Conservation (phyloP, 2,888 invertebrate genomes). For the Himalopsyche japonica region DNA sequence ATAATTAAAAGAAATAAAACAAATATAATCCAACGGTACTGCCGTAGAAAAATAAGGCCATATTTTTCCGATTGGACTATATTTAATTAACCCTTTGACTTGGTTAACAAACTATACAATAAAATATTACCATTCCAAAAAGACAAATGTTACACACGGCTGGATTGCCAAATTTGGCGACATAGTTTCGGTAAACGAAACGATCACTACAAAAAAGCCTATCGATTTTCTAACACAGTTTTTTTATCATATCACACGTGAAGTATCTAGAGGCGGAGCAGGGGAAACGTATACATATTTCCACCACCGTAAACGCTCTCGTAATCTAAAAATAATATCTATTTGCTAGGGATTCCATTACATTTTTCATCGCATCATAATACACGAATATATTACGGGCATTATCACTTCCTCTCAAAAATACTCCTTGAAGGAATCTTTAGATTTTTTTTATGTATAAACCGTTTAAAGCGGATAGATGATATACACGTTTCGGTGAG, state of each 20-base stretch:
- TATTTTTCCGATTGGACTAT: no score
- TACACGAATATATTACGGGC: slow-evolving; percentile 8
- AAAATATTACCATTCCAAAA: no score
- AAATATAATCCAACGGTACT: no score
- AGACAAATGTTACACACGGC: no score
- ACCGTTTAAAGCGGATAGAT: slow-evolving; percentile 2
- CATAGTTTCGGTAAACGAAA: no score
- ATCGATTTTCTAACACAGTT: neutral
- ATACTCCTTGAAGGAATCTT: neutral
- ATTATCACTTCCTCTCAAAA: slow-evolving; percentile 10
- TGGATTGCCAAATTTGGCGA: no score
- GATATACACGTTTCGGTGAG: neutral
- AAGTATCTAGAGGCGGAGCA: neutral
- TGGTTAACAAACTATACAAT: no score
- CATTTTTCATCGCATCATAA: slow-evolving; percentile 9
- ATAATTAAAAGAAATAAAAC: no score
- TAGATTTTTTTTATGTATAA: neutral
- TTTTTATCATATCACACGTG: neutral
- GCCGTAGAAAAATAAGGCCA: no score
- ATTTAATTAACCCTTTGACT: no score
- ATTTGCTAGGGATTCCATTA: slow-evolving; percentile 8
- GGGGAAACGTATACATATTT: neutral
- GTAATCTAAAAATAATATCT: slow-evolving; percentile 7
- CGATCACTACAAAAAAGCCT: neutral
- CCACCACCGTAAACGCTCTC: neutral